Evolutionary conservation across 2,113 vertebrate genomes (phyloP).

Genomic region (Ceyx margarethae): DNA sequence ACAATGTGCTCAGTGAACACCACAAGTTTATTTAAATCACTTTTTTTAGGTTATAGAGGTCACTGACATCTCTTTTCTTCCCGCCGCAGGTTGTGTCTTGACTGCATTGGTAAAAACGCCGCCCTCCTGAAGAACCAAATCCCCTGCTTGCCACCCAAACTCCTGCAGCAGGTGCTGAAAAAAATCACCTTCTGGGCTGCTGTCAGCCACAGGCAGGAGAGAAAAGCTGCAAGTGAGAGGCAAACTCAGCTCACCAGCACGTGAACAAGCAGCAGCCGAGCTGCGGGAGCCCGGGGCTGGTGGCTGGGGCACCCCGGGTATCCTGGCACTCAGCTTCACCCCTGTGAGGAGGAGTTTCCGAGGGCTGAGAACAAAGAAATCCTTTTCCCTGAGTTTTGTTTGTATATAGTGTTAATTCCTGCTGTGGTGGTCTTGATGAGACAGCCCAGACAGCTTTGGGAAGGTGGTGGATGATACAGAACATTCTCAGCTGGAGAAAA

Average conservation of each 20-base stretch:
- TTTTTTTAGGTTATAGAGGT: neutral
- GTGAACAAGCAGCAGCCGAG: neutral
- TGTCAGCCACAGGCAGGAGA: slow-evolving; percentile 73
- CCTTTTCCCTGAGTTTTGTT: neutral
- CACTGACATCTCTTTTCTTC: neutral
- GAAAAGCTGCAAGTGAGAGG: slow-evolving; percentile 62
- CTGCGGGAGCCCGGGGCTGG: too few relatives aligned
- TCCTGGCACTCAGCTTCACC: too few relatives aligned
- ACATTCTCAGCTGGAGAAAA: neutral
- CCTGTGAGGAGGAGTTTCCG: too few relatives aligned
- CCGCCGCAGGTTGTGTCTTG: slow-evolving; percentile 83
- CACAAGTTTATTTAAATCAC: neutral
- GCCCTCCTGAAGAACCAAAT: slow-evolving; percentile 78
- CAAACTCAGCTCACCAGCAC: slow-evolving; percentile 25
- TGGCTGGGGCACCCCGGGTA: too few relatives aligned
- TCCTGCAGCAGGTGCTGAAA: slow-evolving; percentile 80
- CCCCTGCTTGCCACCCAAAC: slow-evolving; percentile 81
- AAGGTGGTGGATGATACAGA: neutral
- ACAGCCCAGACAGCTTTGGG: neutral
- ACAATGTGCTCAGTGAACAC: neutral
- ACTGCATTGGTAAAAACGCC: slow-evolving; percentile 86
- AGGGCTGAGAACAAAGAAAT: slow-evolving; percentile 19
- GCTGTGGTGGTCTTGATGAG: neutral
- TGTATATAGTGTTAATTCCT: slow-evolving; percentile 15
- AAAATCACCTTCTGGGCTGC: slow-evolving; percentile 88